A percentile compares a stretch with the other conserved stretches of the same genome.
phyloP scores from a whole-genome alignment of 2,888 invertebrate species.

The Helleia helle region DNA sequence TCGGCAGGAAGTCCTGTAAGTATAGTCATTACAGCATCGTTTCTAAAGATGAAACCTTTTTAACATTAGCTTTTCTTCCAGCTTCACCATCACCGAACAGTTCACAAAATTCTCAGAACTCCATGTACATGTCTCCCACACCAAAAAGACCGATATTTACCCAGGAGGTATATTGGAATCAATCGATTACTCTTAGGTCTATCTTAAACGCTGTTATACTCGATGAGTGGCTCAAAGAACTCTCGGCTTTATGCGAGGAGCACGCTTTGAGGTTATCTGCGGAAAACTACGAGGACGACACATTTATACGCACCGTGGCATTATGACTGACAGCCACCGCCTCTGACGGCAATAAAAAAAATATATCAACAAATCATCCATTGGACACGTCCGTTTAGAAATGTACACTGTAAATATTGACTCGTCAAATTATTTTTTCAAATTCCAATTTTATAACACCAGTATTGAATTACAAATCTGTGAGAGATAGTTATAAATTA shows the following conservation, averaged over 20 bases:
- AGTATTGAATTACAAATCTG: constrained; percentile 2
- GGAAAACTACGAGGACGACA: constrained; percentile 46
- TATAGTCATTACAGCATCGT: too few relatives aligned
- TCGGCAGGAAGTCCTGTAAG: constrained; percentile 75
- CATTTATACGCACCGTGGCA: constrained; percentile 46
- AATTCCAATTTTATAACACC: constrained; percentile 1
- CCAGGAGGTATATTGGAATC: constrained; percentile 61
- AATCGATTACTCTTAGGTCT: constrained; percentile 52
- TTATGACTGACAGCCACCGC: constrained; percentile 60
- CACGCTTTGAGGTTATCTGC: constrained; percentile 79
- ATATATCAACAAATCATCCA: constrained; percentile 18
- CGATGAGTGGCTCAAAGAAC: constrained; percentile 96
- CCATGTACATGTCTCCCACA: constrained; percentile 29
- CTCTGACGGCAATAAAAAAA: constrained; percentile 29
- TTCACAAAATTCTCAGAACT: constrained; percentile 29
- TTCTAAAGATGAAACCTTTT: too few relatives aligned
- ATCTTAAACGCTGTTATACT: constrained; percentile 84
- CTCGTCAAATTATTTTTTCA: constrained; percentile 8
- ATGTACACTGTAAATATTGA: constrained; percentile 13
- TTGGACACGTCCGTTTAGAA: constrained; percentile 19
- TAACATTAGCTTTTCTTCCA: constrained; percentile 21
- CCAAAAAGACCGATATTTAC: constrained; percentile 47
- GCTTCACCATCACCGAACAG: constrained; percentile 32
- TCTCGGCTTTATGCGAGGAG: constrained; percentile 95
- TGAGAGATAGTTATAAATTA: not conserved